Conservation (phyloP, 1,140 invertebrate genomes). For the Monochamus saltuarius region DNA sequence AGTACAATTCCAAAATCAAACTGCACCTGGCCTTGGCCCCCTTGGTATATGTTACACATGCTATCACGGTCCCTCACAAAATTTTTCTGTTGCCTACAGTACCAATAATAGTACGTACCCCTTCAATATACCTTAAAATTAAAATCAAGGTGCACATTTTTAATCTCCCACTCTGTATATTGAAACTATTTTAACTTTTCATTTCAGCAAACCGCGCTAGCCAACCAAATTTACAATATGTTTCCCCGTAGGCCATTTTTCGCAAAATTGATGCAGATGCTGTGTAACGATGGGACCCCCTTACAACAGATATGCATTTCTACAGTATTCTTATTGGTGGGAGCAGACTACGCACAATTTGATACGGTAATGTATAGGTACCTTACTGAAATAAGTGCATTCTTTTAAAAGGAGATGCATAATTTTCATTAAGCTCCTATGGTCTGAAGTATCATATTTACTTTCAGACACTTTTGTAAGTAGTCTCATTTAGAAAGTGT, state of each 20-base stretch:
- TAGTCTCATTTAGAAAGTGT: no score
- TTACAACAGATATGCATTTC: slow-evolving; percentile 57
- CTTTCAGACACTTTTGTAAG: no score
- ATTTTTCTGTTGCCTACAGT: slow-evolving; percentile 27
- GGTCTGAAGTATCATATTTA: slow-evolving; percentile 3
- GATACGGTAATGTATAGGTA: slow-evolving; percentile 47
- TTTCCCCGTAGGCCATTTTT: slow-evolving; percentile 38
- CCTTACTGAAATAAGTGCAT: neutral
- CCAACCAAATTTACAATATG: slow-evolving; percentile 35
- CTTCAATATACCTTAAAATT: neutral
- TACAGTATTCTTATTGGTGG: slow-evolving; percentile 58
- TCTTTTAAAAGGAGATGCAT: neutral
- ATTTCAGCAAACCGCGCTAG: slow-evolving; percentile 28
- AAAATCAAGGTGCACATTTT: slow-evolving; percentile 6
- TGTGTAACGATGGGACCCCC: slow-evolving; percentile 53
- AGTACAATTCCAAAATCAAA: slow-evolving; percentile 58
- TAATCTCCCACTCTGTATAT: neutral
- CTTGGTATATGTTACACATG: slow-evolving; percentile 50
- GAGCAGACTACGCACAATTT: slow-evolving; percentile 57
- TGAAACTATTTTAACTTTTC: neutral
- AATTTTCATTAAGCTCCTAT: no score
- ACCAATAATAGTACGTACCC: slow-evolving; percentile 30
- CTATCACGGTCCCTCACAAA: slow-evolving; percentile 27
- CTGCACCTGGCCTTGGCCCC: slow-evolving; percentile 58
- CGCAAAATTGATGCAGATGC: slow-evolving; percentile 26